Evolutionary conservation across 2,113 vertebrate species (phyloP).

Genomic region (Ranitomeya variabilis): DNA sequence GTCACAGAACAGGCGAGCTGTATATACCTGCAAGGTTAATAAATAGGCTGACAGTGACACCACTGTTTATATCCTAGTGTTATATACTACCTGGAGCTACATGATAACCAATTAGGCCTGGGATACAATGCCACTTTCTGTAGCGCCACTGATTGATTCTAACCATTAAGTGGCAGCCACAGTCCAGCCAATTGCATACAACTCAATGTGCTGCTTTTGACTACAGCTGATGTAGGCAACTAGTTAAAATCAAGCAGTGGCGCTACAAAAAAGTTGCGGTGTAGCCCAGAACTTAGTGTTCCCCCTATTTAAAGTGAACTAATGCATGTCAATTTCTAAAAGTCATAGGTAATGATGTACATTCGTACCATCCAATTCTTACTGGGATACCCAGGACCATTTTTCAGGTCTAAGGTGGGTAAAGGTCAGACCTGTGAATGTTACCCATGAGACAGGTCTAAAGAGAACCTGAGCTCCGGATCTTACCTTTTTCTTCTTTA

Average conservation of each 20-base stretch:
- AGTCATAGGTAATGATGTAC: neutral
- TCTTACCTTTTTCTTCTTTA: neutral
- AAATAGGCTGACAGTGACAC: neutral
- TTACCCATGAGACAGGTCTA: neutral
- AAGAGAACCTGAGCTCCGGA: neutral
- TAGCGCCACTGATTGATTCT: too few species aligned
- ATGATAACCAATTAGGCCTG: neutral
- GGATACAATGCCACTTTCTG: too few species aligned
- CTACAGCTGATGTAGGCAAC: too few species aligned
- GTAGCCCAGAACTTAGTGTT: too few species aligned
- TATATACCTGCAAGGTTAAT: constrained; percentile 15
- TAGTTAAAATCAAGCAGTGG: too few species aligned
- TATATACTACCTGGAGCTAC: neutral
- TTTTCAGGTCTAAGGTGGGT: neutral
- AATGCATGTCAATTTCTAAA: neutral
- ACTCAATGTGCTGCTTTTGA: too few species aligned
- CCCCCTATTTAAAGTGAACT: neutral
- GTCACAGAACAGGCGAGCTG: neutral
- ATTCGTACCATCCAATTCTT: neutral
- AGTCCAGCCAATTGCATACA: too few species aligned
- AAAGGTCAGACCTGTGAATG: neutral
- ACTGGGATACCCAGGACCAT: neutral
- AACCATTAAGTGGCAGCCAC: too few species aligned
- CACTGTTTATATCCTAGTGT: constrained; percentile 5
- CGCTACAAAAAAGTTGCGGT: too few species aligned